phyloP scores from a whole-genome alignment of 2,888 invertebrate species.

The Caenorhabditis afra region DNA sequence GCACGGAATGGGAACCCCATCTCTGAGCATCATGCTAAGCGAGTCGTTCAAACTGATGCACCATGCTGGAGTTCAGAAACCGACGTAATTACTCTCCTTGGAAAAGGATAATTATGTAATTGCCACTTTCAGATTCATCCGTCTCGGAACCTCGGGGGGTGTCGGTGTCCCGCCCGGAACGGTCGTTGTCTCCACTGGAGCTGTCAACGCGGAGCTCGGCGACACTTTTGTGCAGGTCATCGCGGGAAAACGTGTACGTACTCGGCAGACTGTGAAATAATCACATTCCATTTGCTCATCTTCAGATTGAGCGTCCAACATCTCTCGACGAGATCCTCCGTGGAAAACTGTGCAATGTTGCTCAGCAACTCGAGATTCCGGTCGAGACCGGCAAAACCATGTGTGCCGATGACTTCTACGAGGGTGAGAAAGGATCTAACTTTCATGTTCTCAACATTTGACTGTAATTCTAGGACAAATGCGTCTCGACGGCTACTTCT shows the following conservation, averaged over 20 bases:
- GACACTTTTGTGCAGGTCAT: constrained; percentile 84
- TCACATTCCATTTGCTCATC: too few species aligned
- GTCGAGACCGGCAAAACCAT: constrained; percentile 93
- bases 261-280: too few species aligned
- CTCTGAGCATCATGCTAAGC: constrained; percentile 93
- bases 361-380: constrained; percentile 81
- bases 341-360: constrained; percentile 88
- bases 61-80: constrained; percentile 88
- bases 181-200: constrained; percentile 93
- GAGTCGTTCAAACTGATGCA: constrained; percentile 97
- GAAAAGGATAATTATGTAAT: too few species aligned
- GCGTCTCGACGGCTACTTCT: constrained; percentile 95
- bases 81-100: constrained; percentile 82
- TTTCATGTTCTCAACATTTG: background rate
- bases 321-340: constrained; percentile 89
- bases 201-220: constrained; percentile 90
- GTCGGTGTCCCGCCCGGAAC: constrained; percentile 85
- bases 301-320: constrained; percentile 83
- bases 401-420: constrained; percentile 98
- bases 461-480: constrained; percentile 87
- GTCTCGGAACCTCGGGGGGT: constrained; percentile 89
- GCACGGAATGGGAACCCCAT: constrained; percentile 99
- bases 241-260: constrained; percentile 88
- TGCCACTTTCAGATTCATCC: constrained; percentile 87
- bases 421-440: constrained; percentile 84